Base-by-base conservation (phyloP, 2,113 vertebrate species). In the Ageneiosus marmoratus region DNA sequence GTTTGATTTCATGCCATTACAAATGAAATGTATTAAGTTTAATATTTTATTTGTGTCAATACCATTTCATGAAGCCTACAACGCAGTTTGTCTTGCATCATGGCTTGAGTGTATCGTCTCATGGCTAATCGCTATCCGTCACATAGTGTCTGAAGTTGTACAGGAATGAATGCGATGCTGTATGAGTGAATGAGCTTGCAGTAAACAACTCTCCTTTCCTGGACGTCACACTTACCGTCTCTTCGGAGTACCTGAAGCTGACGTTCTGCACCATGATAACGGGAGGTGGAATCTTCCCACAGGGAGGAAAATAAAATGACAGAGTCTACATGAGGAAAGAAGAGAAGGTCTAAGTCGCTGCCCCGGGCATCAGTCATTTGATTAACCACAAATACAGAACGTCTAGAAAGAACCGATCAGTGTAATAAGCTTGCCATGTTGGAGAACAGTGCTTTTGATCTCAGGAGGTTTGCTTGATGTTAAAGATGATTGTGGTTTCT, bases 181-280 rank as follows among this genome's bases (percentile, higher is more conserved):
- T 41, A 69, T 24, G 41, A 44, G 11, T 16, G 15, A 48, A 16
- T 11, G 15, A 27, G 13, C 5, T n/a, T 29, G 41, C 41, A 46
- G 22, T 13, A 10, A 13, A 44, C 22, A 46, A 13, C 11, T 70
- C 67, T 5, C 41, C 2, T 15, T 48, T 20, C 20, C 55, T n/a
- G 9, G 6, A 73, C 69, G 15, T 29, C 62, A 22, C n/a, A 10
- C 97, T 94, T 87, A 99, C 97, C 90, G 95, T 95, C 1, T 96
- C 94, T 58, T 96, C 94, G 1, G 93, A 95, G 88, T 99, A 99
- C 85, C 91, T 96, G 93, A 99, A 99, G 94, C 97, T 98, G 91
- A 99, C 98, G 0, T 99, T 97, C 92, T 99, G 98, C 89, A 99
- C 98, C 98, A 99, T 99, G 89, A 99, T 99, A 91, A 99, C 98